phyloP scores from a whole-genome alignment of 2,888 invertebrate species.

The Drosophila aldrichi region DNA sequence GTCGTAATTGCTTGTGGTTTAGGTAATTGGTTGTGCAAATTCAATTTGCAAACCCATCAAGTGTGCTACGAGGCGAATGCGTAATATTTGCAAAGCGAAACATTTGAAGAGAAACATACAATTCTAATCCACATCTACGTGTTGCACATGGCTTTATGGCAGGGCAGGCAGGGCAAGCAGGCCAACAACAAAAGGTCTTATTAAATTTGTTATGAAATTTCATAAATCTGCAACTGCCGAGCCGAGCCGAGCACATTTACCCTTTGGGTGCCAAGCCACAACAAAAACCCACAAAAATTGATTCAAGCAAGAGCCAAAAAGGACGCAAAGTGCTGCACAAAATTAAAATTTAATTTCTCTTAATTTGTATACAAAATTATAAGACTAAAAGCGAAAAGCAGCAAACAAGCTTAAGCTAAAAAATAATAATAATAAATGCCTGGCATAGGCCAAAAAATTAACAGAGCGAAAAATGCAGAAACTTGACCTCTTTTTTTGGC shows the following conservation, averaged over 20 bases:
- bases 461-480: constrained; percentile 13
- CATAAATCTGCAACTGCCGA: constrained; percentile 16
- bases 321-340: constrained; percentile 7
- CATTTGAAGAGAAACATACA: not conserved
- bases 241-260: not conserved
- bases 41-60: constrained; percentile 21
- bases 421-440: constrained; percentile 30
- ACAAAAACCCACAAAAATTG: constrained; percentile 24
- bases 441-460: constrained; percentile 54
- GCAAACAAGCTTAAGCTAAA: constrained; percentile 6
- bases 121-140: not conserved
- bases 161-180: not conserved
- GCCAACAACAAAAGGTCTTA: constrained; percentile 18
- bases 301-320: constrained; percentile 23
- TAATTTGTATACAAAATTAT: constrained; percentile 5
- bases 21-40: constrained; percentile 6
- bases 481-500: constrained; percentile 46
- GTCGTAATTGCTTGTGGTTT: not conserved
- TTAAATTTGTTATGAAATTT: constrained; percentile 25
- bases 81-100: constrained; percentile 5
- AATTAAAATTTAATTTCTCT: constrained; percentile 36
- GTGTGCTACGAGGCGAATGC: constrained; percentile 18
- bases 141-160: not conserved
- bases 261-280: not conserved
- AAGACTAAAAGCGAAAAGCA: constrained; percentile 22